Evolutionary conservation across 2,113 vertebrate genomes (phyloP).

Genomic region (Myrmecobius fasciatus): DNA sequence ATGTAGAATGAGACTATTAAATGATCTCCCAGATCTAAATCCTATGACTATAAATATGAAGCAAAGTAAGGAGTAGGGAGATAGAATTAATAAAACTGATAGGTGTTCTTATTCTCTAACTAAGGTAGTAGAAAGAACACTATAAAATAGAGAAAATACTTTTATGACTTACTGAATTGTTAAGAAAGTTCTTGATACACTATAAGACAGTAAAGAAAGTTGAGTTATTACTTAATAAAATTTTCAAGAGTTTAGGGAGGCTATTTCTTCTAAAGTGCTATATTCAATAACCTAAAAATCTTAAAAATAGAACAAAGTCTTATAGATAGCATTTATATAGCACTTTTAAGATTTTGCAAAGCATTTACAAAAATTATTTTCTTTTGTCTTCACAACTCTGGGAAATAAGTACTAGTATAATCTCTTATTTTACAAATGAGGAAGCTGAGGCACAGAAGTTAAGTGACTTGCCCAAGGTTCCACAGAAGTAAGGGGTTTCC

Average conservation of each 20-base stretch:
- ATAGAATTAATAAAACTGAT: background rate
- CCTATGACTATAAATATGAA: background rate
- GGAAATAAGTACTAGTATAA: background rate
- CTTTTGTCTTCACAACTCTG: background rate
- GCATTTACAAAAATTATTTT: background rate
- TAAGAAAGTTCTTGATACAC: background rate
- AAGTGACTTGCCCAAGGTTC: background rate
- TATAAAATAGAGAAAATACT: background rate
- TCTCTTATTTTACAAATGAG: background rate
- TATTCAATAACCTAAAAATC: background rate
- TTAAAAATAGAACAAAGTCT: conserved; percentile 25
- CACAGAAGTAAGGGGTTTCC: background rate
- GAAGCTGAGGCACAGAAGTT: background rate
- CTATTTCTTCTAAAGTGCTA: conserved; percentile 20
- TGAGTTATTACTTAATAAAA: background rate
- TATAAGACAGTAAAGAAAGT: background rate
- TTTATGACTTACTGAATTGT: background rate
- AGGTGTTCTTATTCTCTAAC: background rate
- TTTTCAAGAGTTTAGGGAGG: conserved; percentile 6
- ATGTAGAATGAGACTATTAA: background rate
- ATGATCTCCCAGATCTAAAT: background rate
- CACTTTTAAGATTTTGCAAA: background rate
- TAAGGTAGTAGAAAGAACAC: background rate
- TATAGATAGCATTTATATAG: background rate
- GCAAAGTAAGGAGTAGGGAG: background rate